Conservation (phyloP, 1,140 invertebrate species). For the Scaptodrosophila lebanonensis region DNA sequence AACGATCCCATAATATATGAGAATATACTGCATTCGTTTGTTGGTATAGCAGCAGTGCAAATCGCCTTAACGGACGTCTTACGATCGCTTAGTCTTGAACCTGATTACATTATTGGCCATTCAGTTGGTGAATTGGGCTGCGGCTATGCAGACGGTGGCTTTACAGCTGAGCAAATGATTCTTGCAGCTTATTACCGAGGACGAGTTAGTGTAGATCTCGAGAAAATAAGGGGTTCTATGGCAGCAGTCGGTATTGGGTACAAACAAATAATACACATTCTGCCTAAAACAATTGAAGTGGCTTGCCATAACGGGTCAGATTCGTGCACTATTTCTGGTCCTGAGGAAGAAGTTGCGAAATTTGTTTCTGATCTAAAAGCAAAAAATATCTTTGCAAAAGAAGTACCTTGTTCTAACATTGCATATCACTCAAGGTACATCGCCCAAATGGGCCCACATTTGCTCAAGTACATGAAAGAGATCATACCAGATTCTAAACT, state of each 20-base stretch:
- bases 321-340: conserved; percentile 91
- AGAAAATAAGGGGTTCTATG: conserved; percentile 89
- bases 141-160: conserved; percentile 91
- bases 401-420: conserved; percentile 88
- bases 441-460: conserved; percentile 83
- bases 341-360: conserved; percentile 82
- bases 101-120: conserved; percentile 91
- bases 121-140: conserved; percentile 94
- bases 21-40: conserved; percentile 91
- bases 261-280: conserved; percentile 79
- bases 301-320: conserved; percentile 92
- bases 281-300: conserved; percentile 85
- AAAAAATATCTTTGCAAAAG: conserved; percentile 88
- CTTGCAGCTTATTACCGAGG: conserved; percentile 91
- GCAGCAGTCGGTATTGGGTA: conserved; percentile 86
- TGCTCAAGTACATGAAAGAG: conserved; percentile 85
- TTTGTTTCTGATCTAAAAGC: conserved; percentile 85
- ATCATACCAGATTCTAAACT: conserved; percentile 83
- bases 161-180: conserved; percentile 90
- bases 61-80: conserved; percentile 90
- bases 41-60: conserved; percentile 93
- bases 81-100: conserved; percentile 83
- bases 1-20: conserved; percentile 86
- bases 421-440: conserved; percentile 92
- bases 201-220: conserved; percentile 87